Percentiles rank a stretch among this genome's conserved stretches.
Evolutionary conservation across 2,113 vertebrate species (phyloP).

Genomic region (Mellivora capensis): DNA sequence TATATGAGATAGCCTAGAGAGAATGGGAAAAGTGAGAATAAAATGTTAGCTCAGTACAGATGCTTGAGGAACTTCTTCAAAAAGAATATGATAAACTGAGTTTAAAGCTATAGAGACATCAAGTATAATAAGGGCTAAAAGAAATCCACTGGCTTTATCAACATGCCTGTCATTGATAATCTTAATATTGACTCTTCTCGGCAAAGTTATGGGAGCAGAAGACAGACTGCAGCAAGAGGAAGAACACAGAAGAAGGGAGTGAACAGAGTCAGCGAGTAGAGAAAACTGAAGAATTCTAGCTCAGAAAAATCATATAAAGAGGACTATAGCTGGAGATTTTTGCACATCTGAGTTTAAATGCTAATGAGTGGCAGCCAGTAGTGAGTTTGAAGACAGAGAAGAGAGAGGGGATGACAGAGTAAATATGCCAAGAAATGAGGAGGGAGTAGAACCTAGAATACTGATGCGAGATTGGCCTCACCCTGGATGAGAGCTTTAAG

Average conservation of each 20-base stretch:
- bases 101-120: neutral
- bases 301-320: neutral
- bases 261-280: neutral
- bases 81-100: neutral
- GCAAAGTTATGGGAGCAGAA: neutral
- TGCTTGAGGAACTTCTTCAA: neutral
- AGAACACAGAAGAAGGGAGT: neutral
- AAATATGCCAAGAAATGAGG: neutral
- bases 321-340: neutral
- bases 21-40: neutral
- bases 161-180: neutral
- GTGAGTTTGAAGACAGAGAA: neutral
- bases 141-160: neutral
- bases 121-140: neutral
- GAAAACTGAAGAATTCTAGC: neutral
- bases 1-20: neutral
- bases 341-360: neutral
- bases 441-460: neutral
- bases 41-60: neutral
- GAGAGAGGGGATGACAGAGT: neutral
- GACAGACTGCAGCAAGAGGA: neutral
- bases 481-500: neutral
- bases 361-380: neutral
- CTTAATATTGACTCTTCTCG: neutral
- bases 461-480: neutral